Conservation (phyloP, 2,888 invertebrate species). For the Cheilosia impressa region DNA sequence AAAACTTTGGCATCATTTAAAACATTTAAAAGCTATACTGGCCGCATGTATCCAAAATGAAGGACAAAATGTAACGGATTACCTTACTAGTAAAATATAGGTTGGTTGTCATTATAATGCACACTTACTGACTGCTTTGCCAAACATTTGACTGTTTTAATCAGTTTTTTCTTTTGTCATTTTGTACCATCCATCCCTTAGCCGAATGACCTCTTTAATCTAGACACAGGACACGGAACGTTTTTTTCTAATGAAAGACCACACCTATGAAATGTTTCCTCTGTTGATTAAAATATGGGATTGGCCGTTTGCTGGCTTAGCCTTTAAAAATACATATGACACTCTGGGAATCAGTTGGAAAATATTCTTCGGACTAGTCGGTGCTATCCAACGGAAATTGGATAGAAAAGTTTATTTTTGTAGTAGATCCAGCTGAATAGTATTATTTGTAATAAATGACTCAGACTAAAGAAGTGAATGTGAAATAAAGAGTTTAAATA, state of each 20-base stretch:
- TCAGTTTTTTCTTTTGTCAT: not conserved
- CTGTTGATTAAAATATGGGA: slow-evolving; percentile 45
- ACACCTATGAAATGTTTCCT: slow-evolving; percentile 59
- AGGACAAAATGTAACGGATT: too few relatives aligned
- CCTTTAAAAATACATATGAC: slow-evolving; percentile 45
- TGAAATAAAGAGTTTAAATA: too few relatives aligned
- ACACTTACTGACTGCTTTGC: not conserved
- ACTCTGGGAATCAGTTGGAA: slow-evolving; percentile 50
- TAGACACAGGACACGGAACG: slow-evolving; percentile 50
- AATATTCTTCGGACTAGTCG: slow-evolving; percentile 34
- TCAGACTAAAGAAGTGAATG: too few relatives aligned
- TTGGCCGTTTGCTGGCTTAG: slow-evolving; percentile 48
- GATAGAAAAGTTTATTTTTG: slow-evolving; percentile 5
- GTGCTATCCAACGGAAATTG: slow-evolving; percentile 38
- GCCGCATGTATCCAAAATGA: too few relatives aligned
- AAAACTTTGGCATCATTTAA: too few relatives aligned
- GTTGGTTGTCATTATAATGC: not conserved
- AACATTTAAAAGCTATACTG: too few relatives aligned
- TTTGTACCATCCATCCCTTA: slow-evolving; percentile 52
- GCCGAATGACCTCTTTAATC: slow-evolving; percentile 58
- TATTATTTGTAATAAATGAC: not conserved
- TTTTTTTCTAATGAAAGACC: slow-evolving; percentile 53
- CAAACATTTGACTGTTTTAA: not conserved
- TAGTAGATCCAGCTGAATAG: not conserved
- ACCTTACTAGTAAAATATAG: too few relatives aligned